phyloP scores from a whole-genome alignment of 2,888 invertebrate species.

The Apeira syringaria region DNA sequence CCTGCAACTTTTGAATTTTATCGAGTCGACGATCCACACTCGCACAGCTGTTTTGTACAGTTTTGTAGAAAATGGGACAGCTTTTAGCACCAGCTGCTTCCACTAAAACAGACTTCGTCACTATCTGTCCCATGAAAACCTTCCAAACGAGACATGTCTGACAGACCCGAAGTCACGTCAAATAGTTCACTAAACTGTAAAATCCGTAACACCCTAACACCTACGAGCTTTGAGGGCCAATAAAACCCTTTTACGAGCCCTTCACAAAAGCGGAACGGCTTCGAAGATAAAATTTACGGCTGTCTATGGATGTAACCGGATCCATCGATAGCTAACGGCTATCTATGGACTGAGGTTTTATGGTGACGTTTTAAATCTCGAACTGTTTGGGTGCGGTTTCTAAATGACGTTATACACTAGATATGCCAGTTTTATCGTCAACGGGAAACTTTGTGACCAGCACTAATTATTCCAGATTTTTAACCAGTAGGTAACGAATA shows the following conservation, averaged over 20 bases:
- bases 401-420: too few species aligned
- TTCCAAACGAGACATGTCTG: not conserved
- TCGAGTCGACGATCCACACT: too few species aligned
- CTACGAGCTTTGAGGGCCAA: slow-evolving; percentile 19
- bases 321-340: slow-evolving; percentile 28
- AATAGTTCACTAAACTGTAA: slow-evolving; percentile 23
- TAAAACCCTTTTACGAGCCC: slow-evolving; percentile 22
- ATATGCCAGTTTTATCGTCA: too few species aligned
- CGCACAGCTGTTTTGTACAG: too few species aligned
- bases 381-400: slow-evolving; percentile 11
- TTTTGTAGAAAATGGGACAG: not conserved
- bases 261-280: slow-evolving; percentile 21
- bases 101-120: slow-evolving; percentile 7
- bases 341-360: slow-evolving; percentile 22
- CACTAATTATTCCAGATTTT: too few species aligned
- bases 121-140: not conserved
- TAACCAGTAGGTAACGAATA: too few species aligned
- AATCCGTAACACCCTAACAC: slow-evolving; percentile 23
- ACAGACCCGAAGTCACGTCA: slow-evolving; percentile 9
- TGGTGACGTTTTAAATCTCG: slow-evolving; percentile 16
- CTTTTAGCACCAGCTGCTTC: slow-evolving; percentile 1
- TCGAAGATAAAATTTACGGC: slow-evolving; percentile 30
- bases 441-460: too few species aligned
- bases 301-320: slow-evolving; percentile 25
- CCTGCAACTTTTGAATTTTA: too few species aligned